phyloP scores from a whole-genome alignment of 1,140 invertebrate species.

The Leguminivora glycinivorella region DNA sequence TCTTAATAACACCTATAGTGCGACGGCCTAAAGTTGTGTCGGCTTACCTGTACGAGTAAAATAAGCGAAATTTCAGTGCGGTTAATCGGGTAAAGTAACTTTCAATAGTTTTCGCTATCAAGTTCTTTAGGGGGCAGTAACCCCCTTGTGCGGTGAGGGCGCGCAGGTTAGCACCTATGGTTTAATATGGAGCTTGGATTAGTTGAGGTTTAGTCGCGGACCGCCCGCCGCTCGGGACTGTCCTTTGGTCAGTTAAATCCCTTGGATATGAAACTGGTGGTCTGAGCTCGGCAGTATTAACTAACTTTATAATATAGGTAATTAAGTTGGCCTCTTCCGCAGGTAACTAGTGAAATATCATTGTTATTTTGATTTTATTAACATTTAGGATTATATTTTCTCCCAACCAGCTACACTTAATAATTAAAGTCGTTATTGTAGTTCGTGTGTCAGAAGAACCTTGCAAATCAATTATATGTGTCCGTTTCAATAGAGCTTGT shows the following conservation, averaged over 20 bases:
- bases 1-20: constrained; percentile 52
- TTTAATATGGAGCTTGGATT: constrained; percentile 72
- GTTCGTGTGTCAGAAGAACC: constrained; percentile 7
- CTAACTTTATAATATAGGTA: constrained; percentile 23
- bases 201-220: constrained; percentile 62
- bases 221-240: constrained; percentile 43
- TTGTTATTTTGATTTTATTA: constrained; percentile 1
- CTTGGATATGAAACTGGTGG: constrained; percentile 47
- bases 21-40: constrained; percentile 44
- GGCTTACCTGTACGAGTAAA: constrained; percentile 54
- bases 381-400: neutral
- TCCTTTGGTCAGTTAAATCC: constrained; percentile 68
- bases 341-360: neutral
- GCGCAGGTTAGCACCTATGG: constrained; percentile 67
- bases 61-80: constrained; percentile 48
- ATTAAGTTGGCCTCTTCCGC: constrained; percentile 4
- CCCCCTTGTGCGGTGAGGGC: constrained; percentile 46
- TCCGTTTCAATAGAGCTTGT: constrained; percentile 26
- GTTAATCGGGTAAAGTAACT: constrained; percentile 67
- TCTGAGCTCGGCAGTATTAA: constrained; percentile 14
- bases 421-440: neutral
- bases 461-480: constrained; percentile 27
- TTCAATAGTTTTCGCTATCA: constrained; percentile 69
- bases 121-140: constrained; percentile 43
- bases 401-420: neutral